Evolutionary conservation across 2,113 vertebrate species (phyloP).

Genomic region (Tenrec ecaudatus): DNA sequence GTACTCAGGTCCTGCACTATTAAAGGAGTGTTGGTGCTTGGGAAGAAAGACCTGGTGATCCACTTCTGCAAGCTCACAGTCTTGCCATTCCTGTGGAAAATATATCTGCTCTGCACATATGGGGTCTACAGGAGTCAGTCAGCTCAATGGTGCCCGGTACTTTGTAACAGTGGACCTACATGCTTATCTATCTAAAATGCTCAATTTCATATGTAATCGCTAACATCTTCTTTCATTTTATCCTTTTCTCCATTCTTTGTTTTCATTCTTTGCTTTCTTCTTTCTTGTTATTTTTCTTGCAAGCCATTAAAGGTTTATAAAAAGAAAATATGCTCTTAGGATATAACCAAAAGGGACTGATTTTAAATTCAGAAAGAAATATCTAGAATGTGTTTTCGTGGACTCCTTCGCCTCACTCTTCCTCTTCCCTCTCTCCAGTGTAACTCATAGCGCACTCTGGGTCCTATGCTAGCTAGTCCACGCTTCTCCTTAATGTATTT

Average conservation of each 20-base stretch:
- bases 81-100: not conserved
- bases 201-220: not conserved
- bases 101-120: not conserved
- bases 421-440: too few relatives aligned
- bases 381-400: not conserved
- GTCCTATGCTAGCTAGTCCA: not conserved
- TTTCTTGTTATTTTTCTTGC: not conserved
- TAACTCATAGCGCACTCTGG: not conserved
- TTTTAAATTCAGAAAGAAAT: not conserved
- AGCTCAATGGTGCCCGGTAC: not conserved
- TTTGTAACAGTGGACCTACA: not conserved
- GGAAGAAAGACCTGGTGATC: not conserved
- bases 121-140: not conserved
- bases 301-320: not conserved
- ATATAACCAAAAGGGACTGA: not conserved
- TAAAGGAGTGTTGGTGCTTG: not conserved
- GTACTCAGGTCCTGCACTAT: not conserved
- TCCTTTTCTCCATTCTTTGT: not conserved
- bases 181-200: not conserved
- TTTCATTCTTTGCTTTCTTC: not conserved
- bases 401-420: not conserved
- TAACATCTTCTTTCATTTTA: not conserved
- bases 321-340: not conserved
- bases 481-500: not conserved
- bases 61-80: not conserved